phyloP scores from a whole-genome alignment of 2,888 invertebrate genomes.

The Caenorhabditis sp. region DNA sequence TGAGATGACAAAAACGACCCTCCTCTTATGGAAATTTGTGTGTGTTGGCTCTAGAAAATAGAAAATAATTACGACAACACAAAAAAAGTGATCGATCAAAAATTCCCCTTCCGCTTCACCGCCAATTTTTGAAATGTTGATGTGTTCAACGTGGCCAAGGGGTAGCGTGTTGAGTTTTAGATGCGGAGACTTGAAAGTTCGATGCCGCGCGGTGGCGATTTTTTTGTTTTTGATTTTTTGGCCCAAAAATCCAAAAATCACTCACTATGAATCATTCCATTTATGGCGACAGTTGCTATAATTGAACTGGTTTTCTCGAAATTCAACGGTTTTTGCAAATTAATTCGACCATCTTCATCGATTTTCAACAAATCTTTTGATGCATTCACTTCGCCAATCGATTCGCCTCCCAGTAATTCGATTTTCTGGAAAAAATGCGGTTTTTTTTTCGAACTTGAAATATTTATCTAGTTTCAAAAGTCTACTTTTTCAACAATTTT shows the following conservation, averaged over 20 bases:
- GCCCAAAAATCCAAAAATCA: background rate
- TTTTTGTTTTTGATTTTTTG: slow-evolving; percentile 3
- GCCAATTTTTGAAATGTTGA: too few relatives aligned
- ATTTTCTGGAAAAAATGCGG: slow-evolving; percentile 11
- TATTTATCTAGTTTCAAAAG: background rate
- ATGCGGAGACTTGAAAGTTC: too few relatives aligned
- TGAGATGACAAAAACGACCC: background rate
- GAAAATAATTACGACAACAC: too few relatives aligned
- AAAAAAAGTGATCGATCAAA: background rate
- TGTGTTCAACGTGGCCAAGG: too few relatives aligned
- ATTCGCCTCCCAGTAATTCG: slow-evolving; percentile 24
- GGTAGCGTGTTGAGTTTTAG: too few relatives aligned
- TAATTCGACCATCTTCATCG: slow-evolving; percentile 27
- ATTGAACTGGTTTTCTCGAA: slow-evolving; percentile 47
- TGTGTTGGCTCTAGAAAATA: background rate
- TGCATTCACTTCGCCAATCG: slow-evolving; percentile 27
- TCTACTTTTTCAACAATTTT: too few relatives aligned
- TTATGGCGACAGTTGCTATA: slow-evolving; percentile 44
- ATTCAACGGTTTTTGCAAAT: slow-evolving; percentile 43
- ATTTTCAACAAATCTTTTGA: slow-evolving; percentile 26
- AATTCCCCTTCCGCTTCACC: too few relatives aligned
- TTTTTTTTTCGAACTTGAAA: background rate
- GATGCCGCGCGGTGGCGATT: too few relatives aligned
- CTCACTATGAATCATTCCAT: slow-evolving; percentile 42
- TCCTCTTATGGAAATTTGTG: background rate